Conservation (phyloP, 2,113 vertebrate genomes). For the Hystrix brachyura region DNA sequence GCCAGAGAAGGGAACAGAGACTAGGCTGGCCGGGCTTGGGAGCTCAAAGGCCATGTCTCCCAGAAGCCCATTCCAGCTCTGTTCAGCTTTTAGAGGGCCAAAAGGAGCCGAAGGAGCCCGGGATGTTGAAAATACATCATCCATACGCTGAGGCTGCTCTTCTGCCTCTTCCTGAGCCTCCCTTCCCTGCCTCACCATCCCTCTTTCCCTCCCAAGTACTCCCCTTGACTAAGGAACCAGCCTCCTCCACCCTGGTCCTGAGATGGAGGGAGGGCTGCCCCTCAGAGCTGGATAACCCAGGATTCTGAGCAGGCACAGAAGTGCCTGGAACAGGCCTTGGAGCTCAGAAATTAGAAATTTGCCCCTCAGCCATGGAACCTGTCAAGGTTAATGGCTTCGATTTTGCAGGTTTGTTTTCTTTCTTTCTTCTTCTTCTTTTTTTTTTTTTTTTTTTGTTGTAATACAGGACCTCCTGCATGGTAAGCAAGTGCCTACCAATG, state of each 20-base stretch:
- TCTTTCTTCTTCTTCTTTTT: too few relatives aligned
- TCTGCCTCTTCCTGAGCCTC: conserved; percentile 9
- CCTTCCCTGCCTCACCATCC: not conserved
- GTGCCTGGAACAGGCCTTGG: not conserved
- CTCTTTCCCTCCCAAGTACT: not conserved
- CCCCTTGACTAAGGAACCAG: not conserved
- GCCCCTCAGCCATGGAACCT: not conserved
- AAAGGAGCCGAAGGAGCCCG: not conserved
- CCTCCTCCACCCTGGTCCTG: not conserved
- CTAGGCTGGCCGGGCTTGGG: not conserved
- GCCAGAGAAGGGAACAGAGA: not conserved
- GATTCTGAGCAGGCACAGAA: conserved; percentile 14
- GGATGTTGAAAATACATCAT: not conserved
- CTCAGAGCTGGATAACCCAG: not conserved
- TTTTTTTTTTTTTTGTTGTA: not conserved
- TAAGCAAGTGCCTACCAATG: not conserved
- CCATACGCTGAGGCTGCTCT: not conserved
- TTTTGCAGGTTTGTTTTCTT: not conserved
- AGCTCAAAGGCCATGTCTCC: not conserved
- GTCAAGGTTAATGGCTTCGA: conserved; percentile 4
- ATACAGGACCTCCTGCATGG: not conserved
- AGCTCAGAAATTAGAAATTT: conserved; percentile 17
- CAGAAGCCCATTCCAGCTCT: not conserved
- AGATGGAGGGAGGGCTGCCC: not conserved
- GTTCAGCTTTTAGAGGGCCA: conserved; percentile 1